Percentiles rank a stretch among this genome's conserved stretches.
phyloP scores from a whole-genome alignment of 2,888 invertebrate genomes.

The Noctua fimbriata region DNA sequence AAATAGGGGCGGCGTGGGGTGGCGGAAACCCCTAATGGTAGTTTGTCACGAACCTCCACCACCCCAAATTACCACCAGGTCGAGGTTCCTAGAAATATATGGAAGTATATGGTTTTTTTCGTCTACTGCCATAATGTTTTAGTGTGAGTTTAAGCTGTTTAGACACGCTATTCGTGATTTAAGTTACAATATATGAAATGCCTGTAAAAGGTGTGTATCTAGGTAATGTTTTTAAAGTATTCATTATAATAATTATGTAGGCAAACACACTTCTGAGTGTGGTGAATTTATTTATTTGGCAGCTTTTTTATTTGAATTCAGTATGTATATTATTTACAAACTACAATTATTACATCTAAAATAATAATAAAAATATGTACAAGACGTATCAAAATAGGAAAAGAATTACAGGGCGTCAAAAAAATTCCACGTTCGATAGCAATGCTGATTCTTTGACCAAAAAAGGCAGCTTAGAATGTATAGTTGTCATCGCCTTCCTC shows the following conservation, averaged over 20 bases:
- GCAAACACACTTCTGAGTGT: neutral
- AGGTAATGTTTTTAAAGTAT: neutral
- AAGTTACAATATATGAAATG: constrained; percentile 38
- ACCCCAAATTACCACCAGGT: constrained; percentile 75
- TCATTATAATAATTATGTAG: neutral
- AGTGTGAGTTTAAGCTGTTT: constrained; percentile 62
- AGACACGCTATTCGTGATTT: constrained; percentile 72
- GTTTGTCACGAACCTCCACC: constrained; percentile 85
- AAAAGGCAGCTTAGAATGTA: too few relatives aligned
- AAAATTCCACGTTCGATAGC: too few relatives aligned
- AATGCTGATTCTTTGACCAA: too few relatives aligned
- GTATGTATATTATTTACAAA: too few relatives aligned
- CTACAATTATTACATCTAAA: too few relatives aligned
- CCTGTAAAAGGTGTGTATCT: constrained; percentile 12
- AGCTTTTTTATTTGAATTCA: neutral
- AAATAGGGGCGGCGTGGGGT: constrained; percentile 70
- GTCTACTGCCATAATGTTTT: constrained; percentile 61
- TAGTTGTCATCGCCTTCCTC: too few relatives aligned
- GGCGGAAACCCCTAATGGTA: constrained; percentile 85
- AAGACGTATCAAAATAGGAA: too few relatives aligned
- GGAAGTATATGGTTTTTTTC: constrained; percentile 59
- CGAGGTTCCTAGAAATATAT: constrained; percentile 73
- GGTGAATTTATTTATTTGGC: neutral
- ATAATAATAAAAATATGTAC: too few relatives aligned
- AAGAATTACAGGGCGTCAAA: too few relatives aligned